Evolutionary conservation across 2,888 invertebrate species (phyloP).

Genomic region (Ormia ochracea): DNA sequence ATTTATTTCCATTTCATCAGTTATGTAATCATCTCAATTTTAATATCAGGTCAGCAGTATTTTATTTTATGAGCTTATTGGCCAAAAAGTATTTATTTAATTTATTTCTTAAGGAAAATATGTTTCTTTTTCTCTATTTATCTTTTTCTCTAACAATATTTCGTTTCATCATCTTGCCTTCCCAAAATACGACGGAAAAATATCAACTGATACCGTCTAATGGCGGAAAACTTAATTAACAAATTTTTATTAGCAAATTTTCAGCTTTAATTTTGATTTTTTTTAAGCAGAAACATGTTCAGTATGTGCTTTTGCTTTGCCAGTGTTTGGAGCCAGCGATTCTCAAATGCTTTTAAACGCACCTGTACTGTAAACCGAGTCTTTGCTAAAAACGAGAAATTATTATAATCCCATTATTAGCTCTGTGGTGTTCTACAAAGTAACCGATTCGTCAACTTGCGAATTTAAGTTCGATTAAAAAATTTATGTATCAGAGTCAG

Average conservation of each 20-base stretch:
- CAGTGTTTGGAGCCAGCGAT: background rate
- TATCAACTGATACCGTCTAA: background rate
- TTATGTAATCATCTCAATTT: no score
- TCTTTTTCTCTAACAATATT: background rate
- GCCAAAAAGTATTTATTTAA: slow-evolving; percentile 43
- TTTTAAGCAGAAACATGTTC: slow-evolving; percentile 11
- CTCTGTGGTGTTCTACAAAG: no score
- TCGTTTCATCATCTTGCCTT: background rate
- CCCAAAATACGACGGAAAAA: background rate
- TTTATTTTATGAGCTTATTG: slow-evolving; percentile 24
- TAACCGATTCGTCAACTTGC: no score
- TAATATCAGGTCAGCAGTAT: slow-evolving; percentile 28
- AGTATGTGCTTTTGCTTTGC: background rate
- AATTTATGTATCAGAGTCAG: no score
- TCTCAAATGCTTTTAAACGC: no score
- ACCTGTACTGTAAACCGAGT: no score
- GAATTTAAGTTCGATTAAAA: no score
- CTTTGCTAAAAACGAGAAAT: no score
- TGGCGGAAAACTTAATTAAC: slow-evolving; percentile 17
- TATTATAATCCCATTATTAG: no score
- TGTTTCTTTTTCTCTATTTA: background rate
- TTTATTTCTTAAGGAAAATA: slow-evolving; percentile 28
- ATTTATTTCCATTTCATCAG: no score
- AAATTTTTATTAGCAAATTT: slow-evolving; percentile 18
- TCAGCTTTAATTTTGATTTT: background rate